These are phyloP conservation scores for Aphelenchoides besseyi DNA, from an alignment of 1,140 invertebrate species.

Conservation along the genomic window DNA sequence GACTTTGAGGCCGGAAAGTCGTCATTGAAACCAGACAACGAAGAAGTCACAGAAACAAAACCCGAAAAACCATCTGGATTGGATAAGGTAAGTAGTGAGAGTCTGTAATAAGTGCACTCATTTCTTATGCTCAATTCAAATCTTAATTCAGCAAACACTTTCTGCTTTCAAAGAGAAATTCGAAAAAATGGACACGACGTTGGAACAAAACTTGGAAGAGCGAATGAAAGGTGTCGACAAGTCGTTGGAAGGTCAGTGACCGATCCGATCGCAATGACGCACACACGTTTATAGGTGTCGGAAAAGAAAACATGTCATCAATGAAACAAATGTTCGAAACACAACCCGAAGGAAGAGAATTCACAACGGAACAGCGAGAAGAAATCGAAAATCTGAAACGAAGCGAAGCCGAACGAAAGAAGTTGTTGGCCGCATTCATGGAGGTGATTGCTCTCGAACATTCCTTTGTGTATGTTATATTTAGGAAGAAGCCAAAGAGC, in stretches of 20 bases:
- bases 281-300: slow-evolving; percentile 39
- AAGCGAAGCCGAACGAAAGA: slow-evolving; percentile 32
- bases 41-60: slow-evolving; percentile 26
- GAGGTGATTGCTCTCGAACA: slow-evolving; percentile 14
- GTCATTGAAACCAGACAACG: slow-evolving; percentile 28
- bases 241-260: slow-evolving; percentile 25
- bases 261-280: slow-evolving; percentile 6
- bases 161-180: slow-evolving; percentile 45
- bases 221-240: slow-evolving; percentile 28
- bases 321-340: slow-evolving; percentile 56
- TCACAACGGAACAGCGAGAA: slow-evolving; percentile 22
- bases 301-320: slow-evolving; percentile 50
- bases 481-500: slow-evolving; percentile 39
- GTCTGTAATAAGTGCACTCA: too few species aligned
- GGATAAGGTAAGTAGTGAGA: slow-evolving; percentile 34
- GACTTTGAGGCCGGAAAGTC: slow-evolving; percentile 54
- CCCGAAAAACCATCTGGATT: slow-evolving; percentile 45
- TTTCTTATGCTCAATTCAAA: too few species aligned
- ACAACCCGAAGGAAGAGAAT: slow-evolving; percentile 15
- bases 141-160: slow-evolving; percentile 44
- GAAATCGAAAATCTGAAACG: slow-evolving; percentile 15
- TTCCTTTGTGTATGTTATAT: slow-evolving; percentile 13
- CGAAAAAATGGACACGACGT: slow-evolving; percentile 37
- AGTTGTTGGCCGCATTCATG: slow-evolving; percentile 35
- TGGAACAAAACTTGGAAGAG: too few species aligned